A percentile compares a stretch with the other conserved stretches of the same genome.
These are phyloP conservation scores for Apamea crenata DNA, from an alignment of 2,888 invertebrate species.

Conservation along the genomic window DNA sequence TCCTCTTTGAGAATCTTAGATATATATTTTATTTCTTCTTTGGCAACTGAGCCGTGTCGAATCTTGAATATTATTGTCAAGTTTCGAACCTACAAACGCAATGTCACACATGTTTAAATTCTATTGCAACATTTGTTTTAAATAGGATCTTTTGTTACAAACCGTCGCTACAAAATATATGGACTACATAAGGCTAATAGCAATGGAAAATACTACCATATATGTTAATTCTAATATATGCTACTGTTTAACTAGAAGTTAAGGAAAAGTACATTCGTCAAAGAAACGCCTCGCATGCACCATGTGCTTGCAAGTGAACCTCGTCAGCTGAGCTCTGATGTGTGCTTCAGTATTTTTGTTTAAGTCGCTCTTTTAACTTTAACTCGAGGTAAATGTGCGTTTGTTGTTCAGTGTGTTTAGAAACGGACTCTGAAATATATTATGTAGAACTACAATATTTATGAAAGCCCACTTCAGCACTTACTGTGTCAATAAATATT, in stretches of 20 bases:
- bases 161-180: not conserved
- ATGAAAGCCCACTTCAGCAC: no score
- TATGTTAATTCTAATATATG: not conserved
- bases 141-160: not conserved
- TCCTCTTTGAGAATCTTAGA: not conserved
- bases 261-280: not conserved
- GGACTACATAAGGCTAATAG: not conserved
- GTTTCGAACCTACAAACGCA: not conserved
- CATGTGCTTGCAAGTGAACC: not conserved
- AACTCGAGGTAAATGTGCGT: not conserved
- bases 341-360: slow-evolving; percentile 5
- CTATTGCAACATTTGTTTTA: not conserved
- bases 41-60: no score
- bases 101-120: not conserved
- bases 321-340: not conserved
- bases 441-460: not conserved
- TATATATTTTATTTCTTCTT: no score
- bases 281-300: not conserved
- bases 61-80: no score
- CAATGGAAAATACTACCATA: not conserved
- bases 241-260: slow-evolving; percentile 3
- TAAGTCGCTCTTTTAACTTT: not conserved
- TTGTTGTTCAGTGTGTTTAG: not conserved
- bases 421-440: not conserved
- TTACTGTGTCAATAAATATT: slow-evolving; percentile 12